A percentile compares a stretch with the other conserved stretches of the same genome.
These are phyloP conservation scores for Ctenosaura bakeri DNA, from an alignment of 2,797 vertebrate genomes.

Conservation along the genomic window DNA sequence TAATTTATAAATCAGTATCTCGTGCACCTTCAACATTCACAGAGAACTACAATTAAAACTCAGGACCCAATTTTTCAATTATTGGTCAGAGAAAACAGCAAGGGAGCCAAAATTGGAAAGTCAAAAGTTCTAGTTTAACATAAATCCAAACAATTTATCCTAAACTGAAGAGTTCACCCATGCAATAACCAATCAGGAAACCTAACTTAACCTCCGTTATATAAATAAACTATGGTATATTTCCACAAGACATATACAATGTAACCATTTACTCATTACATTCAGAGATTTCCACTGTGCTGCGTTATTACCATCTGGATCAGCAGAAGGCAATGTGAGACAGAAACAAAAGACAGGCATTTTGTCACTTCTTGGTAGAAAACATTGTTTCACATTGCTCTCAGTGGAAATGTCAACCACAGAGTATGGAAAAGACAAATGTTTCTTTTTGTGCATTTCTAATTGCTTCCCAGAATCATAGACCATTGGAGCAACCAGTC, in stretches of 20 bases:
- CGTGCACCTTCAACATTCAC: background rate
- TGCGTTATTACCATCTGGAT: slow-evolving; percentile 3
- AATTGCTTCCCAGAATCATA: background rate
- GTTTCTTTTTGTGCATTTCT: background rate
- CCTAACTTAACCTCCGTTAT: background rate
- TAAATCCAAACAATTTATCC: background rate
- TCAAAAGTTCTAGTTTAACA: background rate
- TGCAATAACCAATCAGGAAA: background rate
- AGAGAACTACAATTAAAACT: background rate
- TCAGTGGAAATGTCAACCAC: background rate
- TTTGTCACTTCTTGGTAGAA: slow-evolving; percentile 18
- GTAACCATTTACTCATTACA: background rate
- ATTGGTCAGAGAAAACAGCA: background rate
- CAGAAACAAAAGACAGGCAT: background rate
- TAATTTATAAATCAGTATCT: background rate
- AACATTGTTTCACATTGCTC: slow-evolving; percentile 9
- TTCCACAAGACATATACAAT: background rate
- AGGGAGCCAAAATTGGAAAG: background rate
- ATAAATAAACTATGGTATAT: background rate
- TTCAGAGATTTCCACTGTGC: background rate
- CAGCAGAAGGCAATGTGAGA: slow-evolving; percentile 13
- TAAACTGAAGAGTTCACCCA: background rate
- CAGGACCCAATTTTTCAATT: background rate
- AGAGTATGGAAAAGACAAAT: background rate
- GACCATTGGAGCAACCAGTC: background rate